Conservation (phyloP, 1,140 invertebrate genomes). For the Drosophila subpulchrella region DNA sequence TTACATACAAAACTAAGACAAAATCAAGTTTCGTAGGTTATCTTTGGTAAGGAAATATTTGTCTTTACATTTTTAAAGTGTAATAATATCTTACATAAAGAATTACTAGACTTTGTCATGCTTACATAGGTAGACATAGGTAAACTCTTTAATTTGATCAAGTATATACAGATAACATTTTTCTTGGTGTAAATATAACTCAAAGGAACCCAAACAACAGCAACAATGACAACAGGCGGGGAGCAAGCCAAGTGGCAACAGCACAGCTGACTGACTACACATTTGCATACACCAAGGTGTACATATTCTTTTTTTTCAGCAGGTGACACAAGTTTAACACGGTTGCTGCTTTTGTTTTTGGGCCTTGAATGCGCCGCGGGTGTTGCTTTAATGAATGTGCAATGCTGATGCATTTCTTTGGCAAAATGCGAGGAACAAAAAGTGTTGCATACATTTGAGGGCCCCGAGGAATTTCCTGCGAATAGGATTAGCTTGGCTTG, state of each 20-base stretch:
- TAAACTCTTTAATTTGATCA: too few species aligned
- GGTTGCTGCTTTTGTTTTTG: conserved; percentile 49
- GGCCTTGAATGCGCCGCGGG: conserved; percentile 59
- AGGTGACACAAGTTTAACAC: conserved; percentile 33
- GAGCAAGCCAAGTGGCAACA: conserved; percentile 54
- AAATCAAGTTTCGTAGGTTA: too few species aligned
- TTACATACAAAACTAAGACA: too few species aligned
- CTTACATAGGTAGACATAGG: too few species aligned
- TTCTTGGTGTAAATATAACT: neutral
- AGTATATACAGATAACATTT: neutral
- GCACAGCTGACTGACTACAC: conserved; percentile 53
- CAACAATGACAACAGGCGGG: conserved; percentile 29
- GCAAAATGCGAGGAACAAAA: conserved; percentile 24
- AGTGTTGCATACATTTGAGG: conserved; percentile 36
- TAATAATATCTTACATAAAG: too few species aligned
- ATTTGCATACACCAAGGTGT: conserved; percentile 22
- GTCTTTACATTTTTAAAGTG: too few species aligned
- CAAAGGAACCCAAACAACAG: conserved; percentile 25
- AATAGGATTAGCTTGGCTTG: conserved; percentile 13
- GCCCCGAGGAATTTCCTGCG: conserved; percentile 1
- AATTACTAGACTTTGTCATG: too few species aligned
- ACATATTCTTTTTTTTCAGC: conserved; percentile 9
- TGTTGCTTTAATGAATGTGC: conserved; percentile 69
- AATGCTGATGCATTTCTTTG: conserved; percentile 48
- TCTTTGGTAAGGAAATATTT: too few species aligned